Percentiles rank a stretch among this genome's conserved stretches.
These are phyloP conservation scores for Orthosia cruda DNA, from an alignment of 2,888 invertebrate genomes.

Conservation along the genomic window DNA sequence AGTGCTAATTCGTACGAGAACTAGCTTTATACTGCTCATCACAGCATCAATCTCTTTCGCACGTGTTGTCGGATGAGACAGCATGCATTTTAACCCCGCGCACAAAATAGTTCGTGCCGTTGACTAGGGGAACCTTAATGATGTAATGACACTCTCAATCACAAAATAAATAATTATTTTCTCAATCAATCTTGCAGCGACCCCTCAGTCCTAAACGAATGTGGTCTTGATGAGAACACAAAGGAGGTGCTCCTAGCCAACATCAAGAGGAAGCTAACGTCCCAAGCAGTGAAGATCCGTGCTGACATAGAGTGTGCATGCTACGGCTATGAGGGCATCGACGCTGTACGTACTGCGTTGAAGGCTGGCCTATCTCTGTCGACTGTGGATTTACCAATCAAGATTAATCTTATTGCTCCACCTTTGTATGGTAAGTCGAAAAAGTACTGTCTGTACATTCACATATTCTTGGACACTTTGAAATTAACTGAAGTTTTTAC, in stretches of 20 bases:
- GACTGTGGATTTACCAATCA: conserved; percentile 98
- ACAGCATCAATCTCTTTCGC: too few species aligned
- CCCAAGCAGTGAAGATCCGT: conserved; percentile 93
- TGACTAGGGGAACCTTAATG: too few species aligned
- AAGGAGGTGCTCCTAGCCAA: conserved; percentile 98
- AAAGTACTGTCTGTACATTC: too few species aligned
- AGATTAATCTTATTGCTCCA: conserved; percentile 99
- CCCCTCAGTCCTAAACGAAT: conserved; percentile 98
- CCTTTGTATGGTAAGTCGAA: conserved; percentile 97
- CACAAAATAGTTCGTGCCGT: too few species aligned
- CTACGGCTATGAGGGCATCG: conserved; percentile 98
- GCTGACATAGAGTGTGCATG: conserved; percentile 89
- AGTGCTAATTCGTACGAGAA: too few species aligned
- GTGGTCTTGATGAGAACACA: conserved; percentile 97
- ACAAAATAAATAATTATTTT: background rate
- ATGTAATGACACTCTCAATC: too few species aligned
- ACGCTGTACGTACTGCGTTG: conserved; percentile 98
- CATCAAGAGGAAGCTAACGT: conserved; percentile 98
- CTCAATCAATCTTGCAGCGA: conserved; percentile 93
- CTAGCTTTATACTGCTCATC: too few species aligned
- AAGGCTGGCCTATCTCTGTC: conserved; percentile 97
- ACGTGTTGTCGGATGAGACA: too few species aligned
- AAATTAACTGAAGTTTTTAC: too few species aligned
- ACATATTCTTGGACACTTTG: background rate
- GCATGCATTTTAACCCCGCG: too few species aligned